A percentile compares a stretch with the other conserved stretches of the same genome.
Evolutionary conservation across 2,113 vertebrate species (phyloP).

Genomic region (Burhinus bistriatus): DNA sequence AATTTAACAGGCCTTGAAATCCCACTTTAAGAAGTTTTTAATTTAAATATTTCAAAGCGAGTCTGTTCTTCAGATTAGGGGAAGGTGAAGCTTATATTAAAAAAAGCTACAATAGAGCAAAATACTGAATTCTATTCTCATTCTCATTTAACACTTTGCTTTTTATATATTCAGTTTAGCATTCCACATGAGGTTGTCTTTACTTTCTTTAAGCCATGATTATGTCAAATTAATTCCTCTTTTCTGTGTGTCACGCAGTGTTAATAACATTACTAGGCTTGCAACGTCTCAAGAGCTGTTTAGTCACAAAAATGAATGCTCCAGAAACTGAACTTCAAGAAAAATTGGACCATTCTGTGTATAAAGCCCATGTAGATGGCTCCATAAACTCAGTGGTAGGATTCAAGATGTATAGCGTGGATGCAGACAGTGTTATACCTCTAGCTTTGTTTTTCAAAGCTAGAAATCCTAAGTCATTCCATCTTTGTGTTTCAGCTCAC

Average conservation of each 20-base stretch:
- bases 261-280: slow-evolving; percentile 23
- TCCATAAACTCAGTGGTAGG: not conserved
- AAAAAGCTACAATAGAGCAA: slow-evolving; percentile 5
- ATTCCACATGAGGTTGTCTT: slow-evolving; percentile 11
- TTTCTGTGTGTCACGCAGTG: not conserved
- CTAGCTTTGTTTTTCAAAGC: not conserved
- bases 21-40: slow-evolving; percentile 18
- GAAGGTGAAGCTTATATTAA: slow-evolving; percentile 29
- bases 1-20: slow-evolving; percentile 48
- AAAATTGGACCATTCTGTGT: not conserved
- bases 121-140: slow-evolving; percentile 40
- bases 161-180: slow-evolving; percentile 28
- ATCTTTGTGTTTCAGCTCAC: not conserved
- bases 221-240: slow-evolving; percentile 53
- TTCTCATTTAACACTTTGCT: slow-evolving; percentile 48
- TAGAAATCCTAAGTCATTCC: not conserved
- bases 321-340: not conserved
- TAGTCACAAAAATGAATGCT: slow-evolving; percentile 19
- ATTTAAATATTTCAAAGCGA: slow-evolving; percentile 46
- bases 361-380: not conserved
- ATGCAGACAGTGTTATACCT: not conserved
- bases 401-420: not conserved
- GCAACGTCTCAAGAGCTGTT: slow-evolving; percentile 8
- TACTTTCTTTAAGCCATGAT: slow-evolving; percentile 38
- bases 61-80: slow-evolving; percentile 27